Evolutionary conservation across 2,113 vertebrate genomes (phyloP).

Genomic region (Malurus cyaneus): DNA sequence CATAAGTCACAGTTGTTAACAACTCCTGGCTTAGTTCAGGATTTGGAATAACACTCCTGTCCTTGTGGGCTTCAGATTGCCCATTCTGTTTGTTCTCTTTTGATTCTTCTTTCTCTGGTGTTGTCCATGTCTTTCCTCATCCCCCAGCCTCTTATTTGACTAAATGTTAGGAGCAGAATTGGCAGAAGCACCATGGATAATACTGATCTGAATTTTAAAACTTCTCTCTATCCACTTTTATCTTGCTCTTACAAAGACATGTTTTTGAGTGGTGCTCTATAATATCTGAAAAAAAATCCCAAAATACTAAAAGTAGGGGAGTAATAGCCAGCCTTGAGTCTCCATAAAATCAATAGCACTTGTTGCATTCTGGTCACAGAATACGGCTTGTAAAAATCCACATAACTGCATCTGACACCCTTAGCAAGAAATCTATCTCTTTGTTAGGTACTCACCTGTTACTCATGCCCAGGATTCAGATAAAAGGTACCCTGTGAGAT

Average conservation of each 20-base stretch:
- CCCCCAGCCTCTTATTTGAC: neutral
- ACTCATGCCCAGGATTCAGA: neutral
- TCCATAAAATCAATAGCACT: neutral
- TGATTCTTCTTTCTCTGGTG: neutral
- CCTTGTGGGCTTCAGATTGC: neutral
- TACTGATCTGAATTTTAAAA: neutral
- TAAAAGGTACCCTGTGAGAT: neutral
- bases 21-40: neutral
- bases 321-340: neutral
- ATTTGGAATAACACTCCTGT: neutral
- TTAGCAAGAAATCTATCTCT: neutral
- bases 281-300: accelerated
- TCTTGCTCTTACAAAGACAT: neutral
- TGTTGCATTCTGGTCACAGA: neutral
- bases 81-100: neutral
- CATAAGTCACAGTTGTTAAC: neutral
- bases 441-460: accelerated
- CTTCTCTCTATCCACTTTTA: neutral
- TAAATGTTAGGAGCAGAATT: neutral
- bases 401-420: neutral
- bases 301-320: neutral
- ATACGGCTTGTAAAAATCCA: neutral
- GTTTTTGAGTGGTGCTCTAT: neutral
- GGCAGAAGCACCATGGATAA: neutral
- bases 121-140: neutral